These are phyloP conservation scores for Blastobasis lacticolella DNA, from an alignment of 2,888 invertebrate species.

Conservation along the genomic window DNA sequence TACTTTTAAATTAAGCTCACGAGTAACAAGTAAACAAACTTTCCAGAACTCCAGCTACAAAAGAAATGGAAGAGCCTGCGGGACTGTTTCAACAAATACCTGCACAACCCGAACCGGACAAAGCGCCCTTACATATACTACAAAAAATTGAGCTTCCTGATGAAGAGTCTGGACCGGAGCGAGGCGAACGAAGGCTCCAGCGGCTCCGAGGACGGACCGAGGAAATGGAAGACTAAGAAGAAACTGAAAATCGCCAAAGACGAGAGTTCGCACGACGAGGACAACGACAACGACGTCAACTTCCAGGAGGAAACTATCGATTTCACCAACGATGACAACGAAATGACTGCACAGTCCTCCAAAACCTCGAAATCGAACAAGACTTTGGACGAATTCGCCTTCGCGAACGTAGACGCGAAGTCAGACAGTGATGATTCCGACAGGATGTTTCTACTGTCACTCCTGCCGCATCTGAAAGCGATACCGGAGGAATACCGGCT, in stretches of 20 bases:
- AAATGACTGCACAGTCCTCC: constrained; percentile 12
- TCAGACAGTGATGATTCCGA: constrained; percentile 52
- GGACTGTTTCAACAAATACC: constrained; percentile 57
- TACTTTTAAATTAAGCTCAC: constrained; percentile 1
- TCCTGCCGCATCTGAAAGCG: constrained; percentile 55
- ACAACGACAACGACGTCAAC: constrained; percentile 25
- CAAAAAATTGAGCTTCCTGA: constrained; percentile 49
- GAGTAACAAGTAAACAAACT: constrained; percentile 3
- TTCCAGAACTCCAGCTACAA: constrained; percentile 58
- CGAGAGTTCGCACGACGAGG: constrained; percentile 38
- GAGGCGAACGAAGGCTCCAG: constrained; percentile 22
- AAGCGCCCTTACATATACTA: constrained; percentile 52
- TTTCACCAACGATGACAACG: constrained; percentile 23
- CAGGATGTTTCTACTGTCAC: constrained; percentile 54
- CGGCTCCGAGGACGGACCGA: constrained; percentile 36
- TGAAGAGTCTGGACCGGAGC: constrained; percentile 22
- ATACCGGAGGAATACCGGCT: constrained; percentile 52
- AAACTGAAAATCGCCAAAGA: constrained; percentile 36
- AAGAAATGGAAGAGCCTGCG: constrained; percentile 68
- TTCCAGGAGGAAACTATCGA: constrained; percentile 12
- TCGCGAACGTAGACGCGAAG: constrained; percentile 49
- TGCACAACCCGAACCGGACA: constrained; percentile 44
- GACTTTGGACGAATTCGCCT: constrained; percentile 43
- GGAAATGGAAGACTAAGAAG: constrained; percentile 38
- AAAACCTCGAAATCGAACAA: constrained; percentile 24